These are phyloP conservation scores for Cheirogaleus medius DNA, from an alignment of 2,113 vertebrate species.

Conservation along the genomic window DNA sequence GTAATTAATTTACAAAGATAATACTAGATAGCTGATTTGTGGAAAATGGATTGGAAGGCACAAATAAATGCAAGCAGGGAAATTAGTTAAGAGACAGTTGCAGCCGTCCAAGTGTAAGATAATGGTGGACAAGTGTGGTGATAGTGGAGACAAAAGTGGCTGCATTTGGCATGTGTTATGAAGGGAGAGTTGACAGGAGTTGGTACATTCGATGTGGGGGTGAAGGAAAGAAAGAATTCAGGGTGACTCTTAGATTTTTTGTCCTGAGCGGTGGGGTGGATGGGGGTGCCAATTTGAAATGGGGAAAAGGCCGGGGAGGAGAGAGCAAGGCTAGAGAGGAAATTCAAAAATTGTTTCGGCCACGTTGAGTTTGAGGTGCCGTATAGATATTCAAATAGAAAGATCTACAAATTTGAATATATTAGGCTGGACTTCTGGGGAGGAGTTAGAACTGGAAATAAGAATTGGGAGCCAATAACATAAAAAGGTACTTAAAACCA, in stretches of 20 bases:
- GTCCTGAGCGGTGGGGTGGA: neutral
- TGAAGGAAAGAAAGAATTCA: neutral
- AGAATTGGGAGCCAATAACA: neutral
- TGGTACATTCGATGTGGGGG: neutral
- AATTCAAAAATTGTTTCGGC: neutral
- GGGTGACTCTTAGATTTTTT: neutral
- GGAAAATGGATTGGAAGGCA: neutral
- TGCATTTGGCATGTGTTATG: neutral
- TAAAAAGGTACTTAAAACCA: neutral
- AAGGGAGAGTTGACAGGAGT: neutral
- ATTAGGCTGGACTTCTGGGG: neutral
- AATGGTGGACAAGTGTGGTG: neutral
- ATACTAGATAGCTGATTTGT: neutral
- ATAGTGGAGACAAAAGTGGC: neutral
- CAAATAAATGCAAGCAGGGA: neutral
- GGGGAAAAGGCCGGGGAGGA: neutral
- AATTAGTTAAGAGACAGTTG: neutral
- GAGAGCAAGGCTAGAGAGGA: neutral
- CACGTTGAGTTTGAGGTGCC: neutral
- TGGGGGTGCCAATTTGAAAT: neutral
- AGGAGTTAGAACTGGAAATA: neutral
- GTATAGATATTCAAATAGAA: neutral
- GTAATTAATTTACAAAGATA: neutral
- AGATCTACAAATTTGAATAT: neutral
- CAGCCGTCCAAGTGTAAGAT: neutral